These are phyloP conservation scores for Caiman crocodilus DNA, from an alignment of 2,797 vertebrate species.

Conservation along the genomic window DNA sequence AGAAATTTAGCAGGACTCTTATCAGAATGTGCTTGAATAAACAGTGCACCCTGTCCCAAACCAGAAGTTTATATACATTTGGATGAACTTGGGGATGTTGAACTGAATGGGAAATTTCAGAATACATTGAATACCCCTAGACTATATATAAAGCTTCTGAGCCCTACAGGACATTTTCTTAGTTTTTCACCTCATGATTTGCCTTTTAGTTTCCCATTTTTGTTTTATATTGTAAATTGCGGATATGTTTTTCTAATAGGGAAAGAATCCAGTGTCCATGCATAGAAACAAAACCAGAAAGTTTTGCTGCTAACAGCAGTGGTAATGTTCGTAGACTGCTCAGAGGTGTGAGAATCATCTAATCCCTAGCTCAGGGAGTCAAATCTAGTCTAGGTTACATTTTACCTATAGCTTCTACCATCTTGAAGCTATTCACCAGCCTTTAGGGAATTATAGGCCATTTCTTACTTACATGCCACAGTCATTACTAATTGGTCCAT, in stretches of 20 bases:
- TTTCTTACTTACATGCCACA: not conserved
- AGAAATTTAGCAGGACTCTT: not conserved
- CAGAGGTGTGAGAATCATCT: not conserved
- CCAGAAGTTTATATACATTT: not conserved
- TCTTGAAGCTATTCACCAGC: not conserved
- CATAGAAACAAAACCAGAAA: not conserved
- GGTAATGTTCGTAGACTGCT: not conserved
- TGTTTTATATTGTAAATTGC: not conserved
- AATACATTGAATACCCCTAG: slow-evolving; percentile 53
- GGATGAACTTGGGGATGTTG: not conserved
- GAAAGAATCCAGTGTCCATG: slow-evolving; percentile 41
- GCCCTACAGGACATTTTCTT: slow-evolving; percentile 35
- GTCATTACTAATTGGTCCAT: not conserved
- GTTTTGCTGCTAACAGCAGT: slow-evolving; percentile 1
- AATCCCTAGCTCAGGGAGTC: not conserved
- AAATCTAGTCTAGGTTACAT: not conserved
- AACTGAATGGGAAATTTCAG: slow-evolving; percentile 7
- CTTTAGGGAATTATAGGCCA: not conserved
- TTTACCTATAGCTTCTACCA: not conserved
- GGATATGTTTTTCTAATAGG: not conserved
- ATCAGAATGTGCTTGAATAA: not conserved
- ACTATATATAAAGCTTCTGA: not conserved
- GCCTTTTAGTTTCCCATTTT: not conserved
- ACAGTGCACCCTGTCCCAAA: not conserved
- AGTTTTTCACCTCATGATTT: slow-evolving; percentile 30